These are phyloP conservation scores for Ursus arctos DNA, from an alignment of 2,113 vertebrate genomes.

Conservation along the genomic window DNA sequence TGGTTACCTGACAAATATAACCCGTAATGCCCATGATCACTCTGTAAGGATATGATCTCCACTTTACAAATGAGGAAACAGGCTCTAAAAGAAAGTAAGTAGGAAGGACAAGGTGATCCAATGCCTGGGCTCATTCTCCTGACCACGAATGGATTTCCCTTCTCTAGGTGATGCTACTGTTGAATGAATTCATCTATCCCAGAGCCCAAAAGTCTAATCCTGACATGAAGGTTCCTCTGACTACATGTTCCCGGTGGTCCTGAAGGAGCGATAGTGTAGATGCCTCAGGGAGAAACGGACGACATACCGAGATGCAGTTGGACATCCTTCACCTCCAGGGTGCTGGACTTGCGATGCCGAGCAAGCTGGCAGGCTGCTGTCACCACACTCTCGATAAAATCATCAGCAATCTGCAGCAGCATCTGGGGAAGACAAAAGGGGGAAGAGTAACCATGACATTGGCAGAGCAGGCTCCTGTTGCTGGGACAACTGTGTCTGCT, in stretches of 20 bases:
- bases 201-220: neutral
- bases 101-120: neutral
- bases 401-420: slow-evolving; percentile 98
- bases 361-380: slow-evolving; percentile 98
- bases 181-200: neutral
- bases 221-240: neutral
- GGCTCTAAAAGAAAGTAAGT: slow-evolving; percentile 15
- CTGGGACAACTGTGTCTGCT: slow-evolving; percentile 7
- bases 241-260: neutral
- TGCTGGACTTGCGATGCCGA: slow-evolving; percentile 98
- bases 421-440: slow-evolving; percentile 87
- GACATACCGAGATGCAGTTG: slow-evolving; percentile 96
- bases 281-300: neutral
- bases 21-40: neutral
- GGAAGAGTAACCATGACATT: neutral
- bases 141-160: neutral
- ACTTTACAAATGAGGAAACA: slow-evolving; percentile 31
- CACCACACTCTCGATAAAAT: slow-evolving; percentile 99
- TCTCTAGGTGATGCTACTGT: neutral
- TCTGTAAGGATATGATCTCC: neutral
- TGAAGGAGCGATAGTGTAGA: neutral
- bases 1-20: slow-evolving; percentile 23
- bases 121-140: neutral
- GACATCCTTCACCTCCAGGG: slow-evolving; percentile 98
- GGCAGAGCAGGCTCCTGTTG: neutral